A percentile compares a stretch with the other conserved stretches of the same genome.
phyloP scores from a whole-genome alignment of 2,888 invertebrate genomes.

The Erebia ligea region DNA sequence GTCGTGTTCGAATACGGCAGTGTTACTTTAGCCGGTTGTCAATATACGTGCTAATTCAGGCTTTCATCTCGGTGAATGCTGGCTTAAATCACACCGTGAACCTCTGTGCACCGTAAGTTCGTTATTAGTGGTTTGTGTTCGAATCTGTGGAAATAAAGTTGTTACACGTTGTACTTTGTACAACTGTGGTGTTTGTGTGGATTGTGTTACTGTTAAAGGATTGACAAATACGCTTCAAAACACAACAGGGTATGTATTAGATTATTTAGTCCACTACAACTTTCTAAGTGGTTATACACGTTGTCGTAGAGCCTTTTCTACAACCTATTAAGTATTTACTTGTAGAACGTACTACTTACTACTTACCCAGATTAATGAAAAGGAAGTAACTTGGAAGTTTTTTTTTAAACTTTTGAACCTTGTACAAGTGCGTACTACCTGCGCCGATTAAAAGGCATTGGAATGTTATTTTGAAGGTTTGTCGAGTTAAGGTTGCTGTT shows the following conservation, averaged over 20 bases:
- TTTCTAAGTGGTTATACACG: slow-evolving; percentile 43
- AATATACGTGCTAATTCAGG: slow-evolving; percentile 56
- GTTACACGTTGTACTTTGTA: slow-evolving; percentile 62
- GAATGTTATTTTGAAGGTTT: slow-evolving; percentile 25
- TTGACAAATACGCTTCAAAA: slow-evolving; percentile 61
- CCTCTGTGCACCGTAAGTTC: slow-evolving; percentile 71
- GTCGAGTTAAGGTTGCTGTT: slow-evolving; percentile 9
- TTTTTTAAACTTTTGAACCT: background rate
- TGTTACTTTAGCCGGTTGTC: slow-evolving; percentile 51
- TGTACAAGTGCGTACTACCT: slow-evolving; percentile 24
- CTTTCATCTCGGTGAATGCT: slow-evolving; percentile 71
- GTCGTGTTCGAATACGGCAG: slow-evolving; percentile 49
- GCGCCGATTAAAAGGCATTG: slow-evolving; percentile 22
- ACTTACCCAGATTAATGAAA: background rate
- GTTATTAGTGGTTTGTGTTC: slow-evolving; percentile 77
- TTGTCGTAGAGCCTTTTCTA: slow-evolving; percentile 36
- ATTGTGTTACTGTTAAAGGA: slow-evolving; percentile 65
- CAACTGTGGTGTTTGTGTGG: slow-evolving; percentile 58
- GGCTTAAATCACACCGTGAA: slow-evolving; percentile 75
- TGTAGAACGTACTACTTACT: background rate
- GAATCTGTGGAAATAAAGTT: slow-evolving; percentile 67
- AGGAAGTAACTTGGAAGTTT: background rate
- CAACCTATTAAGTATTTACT: slow-evolving; percentile 22
- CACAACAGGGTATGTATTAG: slow-evolving; percentile 67
- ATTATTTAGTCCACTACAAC: slow-evolving; percentile 37